phyloP scores from a whole-genome alignment of 2,113 vertebrate species.

The Gasterosteus nipponicus region DNA sequence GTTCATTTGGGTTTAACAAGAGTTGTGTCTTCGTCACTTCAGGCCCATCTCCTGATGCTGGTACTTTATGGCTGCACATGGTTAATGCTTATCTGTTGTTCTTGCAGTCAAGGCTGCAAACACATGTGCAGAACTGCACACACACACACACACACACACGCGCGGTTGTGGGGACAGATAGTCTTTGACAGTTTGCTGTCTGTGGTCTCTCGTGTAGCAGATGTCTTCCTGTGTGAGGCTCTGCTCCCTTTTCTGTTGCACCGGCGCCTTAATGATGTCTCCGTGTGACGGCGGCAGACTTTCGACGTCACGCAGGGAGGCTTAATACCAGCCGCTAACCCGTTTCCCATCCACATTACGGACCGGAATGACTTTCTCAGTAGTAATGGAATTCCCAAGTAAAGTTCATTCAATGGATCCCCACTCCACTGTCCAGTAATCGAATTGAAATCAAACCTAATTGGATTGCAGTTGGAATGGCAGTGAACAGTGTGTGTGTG shows the following conservation, averaged over 20 bases:
- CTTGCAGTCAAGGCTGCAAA: constrained; percentile 29
- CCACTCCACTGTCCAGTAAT: constrained; percentile 71
- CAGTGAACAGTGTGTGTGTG: constrained; percentile 63
- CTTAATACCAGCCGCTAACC: constrained; percentile 30
- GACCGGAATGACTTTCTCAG: constrained; percentile 63
- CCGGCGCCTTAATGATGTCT: constrained; percentile 48
- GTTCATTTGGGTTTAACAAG: neutral
- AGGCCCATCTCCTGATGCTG: constrained; percentile 36
- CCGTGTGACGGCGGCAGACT: constrained; percentile 46
- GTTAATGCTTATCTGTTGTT: constrained; percentile 62
- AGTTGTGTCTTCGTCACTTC: neutral
- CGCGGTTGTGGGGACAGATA: constrained; percentile 45
- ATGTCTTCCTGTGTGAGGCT: constrained; percentile 76
- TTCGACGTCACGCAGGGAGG: constrained; percentile 30
- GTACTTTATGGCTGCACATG: constrained; percentile 54
- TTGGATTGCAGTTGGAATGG: constrained; percentile 76
- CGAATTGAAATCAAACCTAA: constrained; percentile 78
- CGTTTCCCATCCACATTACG: constrained; percentile 51
- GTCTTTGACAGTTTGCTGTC: constrained; percentile 77
- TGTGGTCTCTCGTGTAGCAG: constrained; percentile 69
- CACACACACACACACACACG: neutral
- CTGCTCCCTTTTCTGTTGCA: constrained; percentile 59
- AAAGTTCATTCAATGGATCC: constrained; percentile 74
- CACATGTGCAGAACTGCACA: neutral
- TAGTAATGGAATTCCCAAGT: constrained; percentile 75